phyloP scores from a whole-genome alignment of 2,888 invertebrate genomes.

The Lepidocyrtinus sp. region DNA sequence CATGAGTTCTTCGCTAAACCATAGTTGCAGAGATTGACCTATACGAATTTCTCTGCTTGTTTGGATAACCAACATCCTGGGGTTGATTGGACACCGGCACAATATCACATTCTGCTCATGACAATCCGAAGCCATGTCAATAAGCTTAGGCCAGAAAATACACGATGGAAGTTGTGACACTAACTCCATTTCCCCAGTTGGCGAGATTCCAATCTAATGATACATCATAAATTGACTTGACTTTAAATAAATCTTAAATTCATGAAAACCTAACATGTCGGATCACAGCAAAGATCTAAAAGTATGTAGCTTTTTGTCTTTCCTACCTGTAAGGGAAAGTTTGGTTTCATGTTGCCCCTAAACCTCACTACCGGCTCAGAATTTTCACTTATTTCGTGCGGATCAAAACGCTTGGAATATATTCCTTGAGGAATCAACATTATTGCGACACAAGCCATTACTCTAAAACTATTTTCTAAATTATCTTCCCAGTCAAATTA shows the following conservation, averaged over 20 bases:
- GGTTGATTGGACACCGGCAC: conserved; percentile 70
- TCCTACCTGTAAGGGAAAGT: conserved; percentile 58
- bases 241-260: neutral
- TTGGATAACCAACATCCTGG: conserved; percentile 72
- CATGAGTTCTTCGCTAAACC: conserved; percentile 84
- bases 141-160: conserved; percentile 67
- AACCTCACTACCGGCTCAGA: conserved; percentile 3
- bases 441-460: conserved; percentile 56
- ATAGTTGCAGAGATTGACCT: conserved; percentile 83
- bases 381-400: conserved; percentile 24
- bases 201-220: conserved; percentile 61
- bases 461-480: neutral
- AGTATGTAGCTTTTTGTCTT: no score
- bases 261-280: no score
- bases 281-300: no score
- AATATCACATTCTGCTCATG: conserved; percentile 79
- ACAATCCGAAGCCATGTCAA: conserved; percentile 78
- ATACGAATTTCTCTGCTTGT: conserved; percentile 75
- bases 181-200: conserved; percentile 63
- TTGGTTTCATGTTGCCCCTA: conserved; percentile 54
- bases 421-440: conserved; percentile 65
- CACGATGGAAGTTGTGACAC: neutral
- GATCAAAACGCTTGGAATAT: conserved; percentile 42
- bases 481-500: neutral
- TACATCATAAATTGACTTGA: neutral